Conservation (phyloP, 2,113 vertebrate species). For the Gymnogyps californianus region DNA sequence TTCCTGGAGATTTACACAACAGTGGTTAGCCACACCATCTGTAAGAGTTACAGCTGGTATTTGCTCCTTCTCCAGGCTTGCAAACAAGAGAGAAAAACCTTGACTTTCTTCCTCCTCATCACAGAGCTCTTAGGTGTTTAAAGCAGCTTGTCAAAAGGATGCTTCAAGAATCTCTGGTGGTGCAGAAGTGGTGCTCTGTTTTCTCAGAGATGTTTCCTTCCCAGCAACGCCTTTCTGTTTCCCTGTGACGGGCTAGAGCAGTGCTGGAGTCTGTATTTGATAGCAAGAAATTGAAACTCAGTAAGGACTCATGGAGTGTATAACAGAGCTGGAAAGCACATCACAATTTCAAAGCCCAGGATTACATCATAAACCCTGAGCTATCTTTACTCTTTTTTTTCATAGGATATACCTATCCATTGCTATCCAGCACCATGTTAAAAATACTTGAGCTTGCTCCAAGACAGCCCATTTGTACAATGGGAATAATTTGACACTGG, state of each 20-base stretch:
- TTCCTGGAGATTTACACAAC: background rate
- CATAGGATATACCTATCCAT: background rate
- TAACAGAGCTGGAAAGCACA: background rate
- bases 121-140: background rate
- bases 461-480: background rate
- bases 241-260: background rate
- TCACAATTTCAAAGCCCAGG: background rate
- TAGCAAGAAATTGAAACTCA: background rate
- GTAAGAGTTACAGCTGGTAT: background rate
- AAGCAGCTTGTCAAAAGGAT: background rate
- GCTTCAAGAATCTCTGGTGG: background rate
- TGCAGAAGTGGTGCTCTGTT: background rate
- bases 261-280: background rate
- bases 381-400: background rate
- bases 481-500: background rate
- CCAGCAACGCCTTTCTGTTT: background rate
- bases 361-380: background rate
- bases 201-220: background rate
- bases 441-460: background rate
- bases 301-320: fast-evolving
- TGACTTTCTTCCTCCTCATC: background rate
- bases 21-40: background rate
- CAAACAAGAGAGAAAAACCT: background rate
- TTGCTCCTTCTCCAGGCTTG: background rate
- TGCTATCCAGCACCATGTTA: background rate